phyloP scores from a whole-genome alignment of 2,888 invertebrate species.

The Cheilosia urbana region DNA sequence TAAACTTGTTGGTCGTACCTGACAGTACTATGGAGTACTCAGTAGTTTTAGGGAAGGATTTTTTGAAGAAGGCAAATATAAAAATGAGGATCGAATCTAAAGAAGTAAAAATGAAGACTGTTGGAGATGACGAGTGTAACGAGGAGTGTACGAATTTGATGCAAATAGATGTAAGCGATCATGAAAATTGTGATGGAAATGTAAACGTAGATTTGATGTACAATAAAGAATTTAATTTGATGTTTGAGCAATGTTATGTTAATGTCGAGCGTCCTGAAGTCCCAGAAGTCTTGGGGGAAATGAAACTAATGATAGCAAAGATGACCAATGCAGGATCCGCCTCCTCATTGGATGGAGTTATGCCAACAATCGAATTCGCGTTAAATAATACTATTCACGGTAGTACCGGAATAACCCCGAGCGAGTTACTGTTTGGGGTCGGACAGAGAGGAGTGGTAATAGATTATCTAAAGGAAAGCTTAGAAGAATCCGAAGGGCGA shows the following conservation, averaged over 20 bases:
- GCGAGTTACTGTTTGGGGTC: too few species aligned
- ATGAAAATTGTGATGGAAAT: slow-evolving; percentile 24
- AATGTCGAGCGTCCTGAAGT: slow-evolving; percentile 29
- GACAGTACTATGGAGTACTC: slow-evolving; percentile 9
- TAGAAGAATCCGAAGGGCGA: too few species aligned
- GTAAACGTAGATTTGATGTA: slow-evolving; percentile 14
- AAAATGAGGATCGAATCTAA: too few species aligned
- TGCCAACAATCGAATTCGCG: too few species aligned
- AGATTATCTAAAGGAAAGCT: too few species aligned
- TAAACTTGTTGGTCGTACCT: slow-evolving; percentile 61
- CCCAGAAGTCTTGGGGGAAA: neutral
- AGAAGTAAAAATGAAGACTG: slow-evolving; percentile 19
- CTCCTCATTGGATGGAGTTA: too few species aligned
- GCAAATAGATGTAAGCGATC: slow-evolving; percentile 28
- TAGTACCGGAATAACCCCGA: too few species aligned
- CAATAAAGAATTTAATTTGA: slow-evolving; percentile 27
- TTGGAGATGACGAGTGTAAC: neutral
- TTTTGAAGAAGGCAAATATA: too few species aligned
- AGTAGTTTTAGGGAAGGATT: too few species aligned
- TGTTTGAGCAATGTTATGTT: slow-evolving; percentile 38
- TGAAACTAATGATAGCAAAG: neutral
- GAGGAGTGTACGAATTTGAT: slow-evolving; percentile 35
- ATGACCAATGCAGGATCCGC: too few species aligned
- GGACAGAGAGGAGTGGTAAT: too few species aligned
- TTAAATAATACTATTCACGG: too few species aligned